Base-by-base conservation (phyloP, 2,113 vertebrate species). In the Odontesthes bonariensis region DNA sequence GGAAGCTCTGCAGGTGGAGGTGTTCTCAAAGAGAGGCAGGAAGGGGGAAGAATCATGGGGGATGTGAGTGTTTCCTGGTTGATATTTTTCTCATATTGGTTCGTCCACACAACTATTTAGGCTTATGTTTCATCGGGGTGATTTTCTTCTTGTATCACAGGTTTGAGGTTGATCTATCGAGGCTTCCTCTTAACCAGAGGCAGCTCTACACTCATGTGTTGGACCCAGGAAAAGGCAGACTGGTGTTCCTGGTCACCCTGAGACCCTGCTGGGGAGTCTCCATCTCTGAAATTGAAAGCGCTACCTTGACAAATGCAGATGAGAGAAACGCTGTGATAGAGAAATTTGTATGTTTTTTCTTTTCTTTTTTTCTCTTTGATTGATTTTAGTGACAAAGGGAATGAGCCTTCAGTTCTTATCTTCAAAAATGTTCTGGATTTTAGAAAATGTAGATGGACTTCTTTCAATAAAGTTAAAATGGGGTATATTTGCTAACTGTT, bases 1-100 rank as follows among this genome's bases (percentile, higher is more conserved):
- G 93, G 97, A 96, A 85, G 92, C 95, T 74, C 94, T 99, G 93
- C 95, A 98, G 92, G 95, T 97, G 83, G 97, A 98, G 89, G 94
- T 98, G 77, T 96, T 90, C 93, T 95, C 93, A 88, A 98, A 97
- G 89, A 96, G 95, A 91, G 94, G 95, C 88, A 96, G 95, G 92
- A 99, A 97, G 80, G 92, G 93, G 0, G 95, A 96, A 71, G 97
- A 97, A 16, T 95, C 96, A 70, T 96, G 97, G 94, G 97, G 96
- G 88, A 93, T 85, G 98, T 99, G 94, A 97, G 97, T 96, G 66
- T 76, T 64, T 67, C 60, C 49, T 65, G 14, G 19, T 65, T 77
- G 81, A 73, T 77, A 63, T 84, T 88, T 83, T 73, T 38, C 62
- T 59, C 47, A 51, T 47, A 75, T 60, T 64, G 27, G 60, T 75